Conservation (phyloP, 1,140 invertebrate species). For the Caerostris extrusa region DNA sequence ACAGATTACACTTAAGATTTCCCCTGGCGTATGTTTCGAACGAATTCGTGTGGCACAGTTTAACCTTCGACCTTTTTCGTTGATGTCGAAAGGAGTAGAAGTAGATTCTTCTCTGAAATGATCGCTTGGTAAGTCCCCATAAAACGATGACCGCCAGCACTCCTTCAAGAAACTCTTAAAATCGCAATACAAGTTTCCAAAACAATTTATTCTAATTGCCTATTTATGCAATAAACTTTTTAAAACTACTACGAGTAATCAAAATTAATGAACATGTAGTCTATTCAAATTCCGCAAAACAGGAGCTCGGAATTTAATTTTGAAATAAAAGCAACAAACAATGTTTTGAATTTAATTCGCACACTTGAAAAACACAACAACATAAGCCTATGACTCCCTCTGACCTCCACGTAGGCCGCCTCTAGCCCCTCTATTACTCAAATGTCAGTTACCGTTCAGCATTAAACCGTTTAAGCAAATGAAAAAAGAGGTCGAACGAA, state of each 20-base stretch:
- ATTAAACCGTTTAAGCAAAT: neutral
- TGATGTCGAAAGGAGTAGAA: neutral
- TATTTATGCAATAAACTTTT: no score
- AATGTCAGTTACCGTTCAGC: neutral
- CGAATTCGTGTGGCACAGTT: neutral
- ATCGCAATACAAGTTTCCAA: no score
- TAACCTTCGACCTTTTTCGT: conserved; percentile 45
- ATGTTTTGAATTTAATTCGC: neutral
- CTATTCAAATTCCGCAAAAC: no score
- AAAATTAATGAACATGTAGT: neutral
- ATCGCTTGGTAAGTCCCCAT: conserved; percentile 40
- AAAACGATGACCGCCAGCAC: neutral
- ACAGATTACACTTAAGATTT: neutral
- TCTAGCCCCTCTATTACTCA: neutral
- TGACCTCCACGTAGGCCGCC: neutral
- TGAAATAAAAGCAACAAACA: neutral
- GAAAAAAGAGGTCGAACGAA: neutral
- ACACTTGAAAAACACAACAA: neutral
- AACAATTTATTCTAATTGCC: no score
- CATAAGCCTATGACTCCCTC: neutral
- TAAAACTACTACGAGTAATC: no score
- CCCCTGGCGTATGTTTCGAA: neutral
- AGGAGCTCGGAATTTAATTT: neutral
- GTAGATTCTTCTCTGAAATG: conserved; percentile 36
- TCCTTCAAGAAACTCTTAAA: neutral